Evolutionary conservation across 2,888 invertebrate genomes (phyloP).

Genomic region (Phortica magna): DNA sequence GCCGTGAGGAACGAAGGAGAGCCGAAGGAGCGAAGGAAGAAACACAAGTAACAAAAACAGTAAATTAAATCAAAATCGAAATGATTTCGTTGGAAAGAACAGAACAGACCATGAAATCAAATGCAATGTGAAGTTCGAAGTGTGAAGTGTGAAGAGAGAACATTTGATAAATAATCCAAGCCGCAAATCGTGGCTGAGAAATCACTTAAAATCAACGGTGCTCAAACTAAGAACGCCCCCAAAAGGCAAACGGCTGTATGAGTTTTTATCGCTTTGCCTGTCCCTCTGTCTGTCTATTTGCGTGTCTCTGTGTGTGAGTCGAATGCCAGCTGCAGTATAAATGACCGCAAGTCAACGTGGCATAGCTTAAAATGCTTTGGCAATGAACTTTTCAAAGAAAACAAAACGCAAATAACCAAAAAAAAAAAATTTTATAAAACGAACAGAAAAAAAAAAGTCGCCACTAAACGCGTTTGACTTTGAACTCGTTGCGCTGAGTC

Average conservation of each 20-base stretch:
- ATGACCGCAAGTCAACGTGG: constrained; percentile 8
- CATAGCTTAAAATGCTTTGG: constrained; percentile 50
- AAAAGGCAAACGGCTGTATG: background rate
- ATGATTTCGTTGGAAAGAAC: constrained; percentile 57
- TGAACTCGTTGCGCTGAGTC: constrained; percentile 60
- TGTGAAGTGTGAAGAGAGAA: background rate
- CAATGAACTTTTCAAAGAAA: constrained; percentile 67
- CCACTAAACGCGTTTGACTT: constrained; percentile 56
- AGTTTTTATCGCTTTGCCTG: background rate
- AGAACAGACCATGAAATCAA: constrained; percentile 34
- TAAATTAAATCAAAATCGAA: constrained; percentile 67
- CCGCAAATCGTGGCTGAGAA: constrained; percentile 18
- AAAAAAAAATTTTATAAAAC: constrained; percentile 49
- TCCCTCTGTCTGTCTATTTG: background rate
- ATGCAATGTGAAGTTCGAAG: background rate
- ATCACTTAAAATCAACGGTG: background rate
- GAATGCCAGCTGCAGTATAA: constrained; percentile 19
- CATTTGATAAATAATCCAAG: background rate
- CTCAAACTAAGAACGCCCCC: constrained; percentile 16
- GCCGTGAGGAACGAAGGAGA: background rate
- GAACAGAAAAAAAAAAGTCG: constrained; percentile 38
- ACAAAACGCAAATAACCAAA: constrained; percentile 50
- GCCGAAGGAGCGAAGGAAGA: constrained; percentile 38
- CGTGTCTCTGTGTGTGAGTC: constrained; percentile 1
- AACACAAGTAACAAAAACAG: constrained; percentile 54